Base-by-base conservation (phyloP, 2,888 invertebrate genomes). In the Sussaba pulchella region DNA sequence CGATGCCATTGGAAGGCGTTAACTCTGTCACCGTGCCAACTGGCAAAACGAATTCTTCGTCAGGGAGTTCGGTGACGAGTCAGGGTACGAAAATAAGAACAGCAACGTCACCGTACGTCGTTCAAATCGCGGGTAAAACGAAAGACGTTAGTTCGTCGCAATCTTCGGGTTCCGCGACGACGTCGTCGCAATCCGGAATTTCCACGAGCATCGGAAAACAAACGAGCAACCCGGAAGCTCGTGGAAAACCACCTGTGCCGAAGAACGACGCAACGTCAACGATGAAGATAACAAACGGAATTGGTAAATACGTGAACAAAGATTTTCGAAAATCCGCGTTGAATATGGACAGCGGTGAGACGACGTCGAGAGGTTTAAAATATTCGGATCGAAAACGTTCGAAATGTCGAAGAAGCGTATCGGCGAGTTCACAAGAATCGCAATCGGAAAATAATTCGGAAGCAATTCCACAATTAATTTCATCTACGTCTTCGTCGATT, bases 241-340 rank as follows among this genome's bases (percentile, higher is more conserved):
- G 91, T 81, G 88, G 89, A 3, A 92, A 92, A 86, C 93, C 94
- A 80, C 93, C 93, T 86, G 93, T 93, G 71, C 93, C 93, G 17
- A 93, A 93, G 78, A 91, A 90, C 59, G 93, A 93, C 76, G 84
- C 12, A 26, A 31, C 64, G 4, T 12, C 82, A 69, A 90, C 89
- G 82, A 87, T 89, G 70, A 88, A 87, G 71, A 83, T 81, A 54
- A 81, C 83, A 26, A 86, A 88, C 21, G 82, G 86, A 21, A 82
- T 89, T 1, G 72, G 77, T 0, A 93, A 92, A 81, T 92, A 93
- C 85, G 93, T 94, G 21, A 96, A 96, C 89, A 96, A 96, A 91
- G 96, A 96, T 89, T 96, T 95, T 85, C 93, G 96, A 41, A 96
- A 96, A 89, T 96, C 96, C 0, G 95, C 95, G 0, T 89, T 96